Percentiles rank a stretch among this genome's conserved stretches.
phyloP scores from a whole-genome alignment of 2,888 invertebrate species.

The Dicroscelio sp. region DNA sequence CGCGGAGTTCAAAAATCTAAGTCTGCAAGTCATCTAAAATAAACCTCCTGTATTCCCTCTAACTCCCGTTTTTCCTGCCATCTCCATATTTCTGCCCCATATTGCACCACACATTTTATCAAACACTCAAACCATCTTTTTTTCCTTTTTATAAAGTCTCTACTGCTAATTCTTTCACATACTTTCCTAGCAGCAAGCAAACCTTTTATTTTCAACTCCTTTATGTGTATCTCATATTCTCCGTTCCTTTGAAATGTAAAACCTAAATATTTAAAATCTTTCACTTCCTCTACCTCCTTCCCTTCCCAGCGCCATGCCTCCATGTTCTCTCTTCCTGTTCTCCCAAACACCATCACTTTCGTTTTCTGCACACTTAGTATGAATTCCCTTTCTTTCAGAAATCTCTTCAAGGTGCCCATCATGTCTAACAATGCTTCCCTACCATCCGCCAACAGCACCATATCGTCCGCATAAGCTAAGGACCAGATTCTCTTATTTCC shows the following conservation, averaged over 20 bases:
- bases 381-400: constrained; percentile 3
- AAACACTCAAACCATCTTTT: neutral
- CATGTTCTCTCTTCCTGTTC: neutral
- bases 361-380: constrained; percentile 1
- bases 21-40: too few relatives aligned
- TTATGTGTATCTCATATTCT: neutral
- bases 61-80: neutral
- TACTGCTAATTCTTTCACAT: neutral
- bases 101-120: too few relatives aligned
- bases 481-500: neutral
- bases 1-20: too few relatives aligned
- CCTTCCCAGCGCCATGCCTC: neutral
- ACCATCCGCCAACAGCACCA: neutral
- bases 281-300: constrained; percentile 20
- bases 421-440: neutral
- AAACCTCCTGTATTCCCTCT: neutral
- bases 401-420: neutral
- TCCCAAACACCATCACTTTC: neutral
- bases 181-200: neutral
- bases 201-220: constrained; percentile 28
- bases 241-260: constrained; percentile 9
- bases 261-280: constrained; percentile 13
- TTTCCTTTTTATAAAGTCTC: neutral
- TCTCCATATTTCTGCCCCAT: constrained; percentile 18
- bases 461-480: constrained; percentile 3